Percentiles rank a stretch among this genome's conserved stretches.
Conservation (phyloP, 2,113 vertebrate genomes). For the Neotoma lepida region DNA sequence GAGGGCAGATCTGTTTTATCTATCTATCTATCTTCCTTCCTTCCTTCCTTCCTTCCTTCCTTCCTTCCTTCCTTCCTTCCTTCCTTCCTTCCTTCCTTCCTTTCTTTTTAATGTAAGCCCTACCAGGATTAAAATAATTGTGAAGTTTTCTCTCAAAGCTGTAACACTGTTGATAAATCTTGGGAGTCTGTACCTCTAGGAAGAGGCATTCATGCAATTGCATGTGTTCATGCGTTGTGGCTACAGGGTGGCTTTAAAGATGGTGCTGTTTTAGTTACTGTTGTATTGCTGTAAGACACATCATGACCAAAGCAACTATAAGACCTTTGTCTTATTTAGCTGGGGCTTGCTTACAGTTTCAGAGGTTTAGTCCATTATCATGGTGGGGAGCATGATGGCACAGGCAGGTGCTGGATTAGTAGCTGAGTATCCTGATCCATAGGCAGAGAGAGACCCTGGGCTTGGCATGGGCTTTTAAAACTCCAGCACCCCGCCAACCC, state of each 20-base stretch:
- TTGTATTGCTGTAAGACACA: not conserved
- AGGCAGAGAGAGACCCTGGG: not conserved
- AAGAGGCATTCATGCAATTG: not conserved
- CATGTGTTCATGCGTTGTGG: not conserved
- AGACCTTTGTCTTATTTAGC: not conserved
- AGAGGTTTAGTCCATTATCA: not conserved
- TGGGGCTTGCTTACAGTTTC: not conserved
- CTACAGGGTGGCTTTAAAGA: not conserved
- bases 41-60: not conserved
- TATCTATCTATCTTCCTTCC: too few species aligned
- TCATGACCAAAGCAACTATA: not conserved
- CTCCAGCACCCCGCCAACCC: too few species aligned
- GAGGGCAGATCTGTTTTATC: not conserved
- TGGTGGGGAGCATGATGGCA: not conserved
- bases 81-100: too few species aligned
- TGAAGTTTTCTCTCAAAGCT: constrained; percentile 36
- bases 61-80: not conserved
- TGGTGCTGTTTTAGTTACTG: not conserved
- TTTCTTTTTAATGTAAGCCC: not conserved
- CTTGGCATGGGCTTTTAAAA: not conserved
- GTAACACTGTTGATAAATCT: not conserved
- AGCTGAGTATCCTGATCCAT: not conserved
- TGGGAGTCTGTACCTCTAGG: not conserved
- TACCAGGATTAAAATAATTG: not conserved
- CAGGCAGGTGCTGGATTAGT: too few species aligned